Conservation (phyloP, 2,797 vertebrate genomes). For the Valencia hispanica region DNA sequence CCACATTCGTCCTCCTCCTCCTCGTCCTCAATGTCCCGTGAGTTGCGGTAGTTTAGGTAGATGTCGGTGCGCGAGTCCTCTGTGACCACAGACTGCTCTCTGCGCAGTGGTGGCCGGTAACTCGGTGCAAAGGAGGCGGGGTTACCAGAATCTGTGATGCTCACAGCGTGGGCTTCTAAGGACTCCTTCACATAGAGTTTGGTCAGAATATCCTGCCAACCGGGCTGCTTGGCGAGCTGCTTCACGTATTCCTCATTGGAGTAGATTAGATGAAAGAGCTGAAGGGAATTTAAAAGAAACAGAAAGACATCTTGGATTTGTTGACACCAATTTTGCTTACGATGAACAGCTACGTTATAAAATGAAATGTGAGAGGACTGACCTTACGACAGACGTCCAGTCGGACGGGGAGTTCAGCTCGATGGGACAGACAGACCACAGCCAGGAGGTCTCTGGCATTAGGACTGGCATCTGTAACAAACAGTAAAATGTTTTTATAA, state of each 20-base stretch:
- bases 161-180: constrained; percentile 76
- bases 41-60: constrained; percentile 69
- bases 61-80: constrained; percentile 62
- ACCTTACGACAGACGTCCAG: constrained; percentile 97
- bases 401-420: constrained; percentile 88
- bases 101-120: constrained; percentile 55
- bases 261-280: constrained; percentile 96
- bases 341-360: background rate
- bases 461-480: constrained; percentile 80
- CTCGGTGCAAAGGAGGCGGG: constrained; percentile 63
- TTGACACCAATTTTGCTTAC: background rate
- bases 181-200: constrained; percentile 95
- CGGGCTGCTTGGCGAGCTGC: constrained; percentile 86
- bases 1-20: constrained; percentile 77
- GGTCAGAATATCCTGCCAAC: constrained; percentile 96
- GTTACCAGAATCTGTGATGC: constrained; percentile 66
- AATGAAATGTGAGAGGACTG: constrained; percentile 28
- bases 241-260: constrained; percentile 87
- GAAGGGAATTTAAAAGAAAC: constrained; percentile 24
- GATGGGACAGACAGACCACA: constrained; percentile 91
- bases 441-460: constrained; percentile 93
- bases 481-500: background rate
- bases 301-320: constrained; percentile 19
- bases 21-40: constrained; percentile 72
- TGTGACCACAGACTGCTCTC: constrained; percentile 63